Conservation (phyloP, 2,113 vertebrate genomes). For the Xiphophorus couchianus region DNA sequence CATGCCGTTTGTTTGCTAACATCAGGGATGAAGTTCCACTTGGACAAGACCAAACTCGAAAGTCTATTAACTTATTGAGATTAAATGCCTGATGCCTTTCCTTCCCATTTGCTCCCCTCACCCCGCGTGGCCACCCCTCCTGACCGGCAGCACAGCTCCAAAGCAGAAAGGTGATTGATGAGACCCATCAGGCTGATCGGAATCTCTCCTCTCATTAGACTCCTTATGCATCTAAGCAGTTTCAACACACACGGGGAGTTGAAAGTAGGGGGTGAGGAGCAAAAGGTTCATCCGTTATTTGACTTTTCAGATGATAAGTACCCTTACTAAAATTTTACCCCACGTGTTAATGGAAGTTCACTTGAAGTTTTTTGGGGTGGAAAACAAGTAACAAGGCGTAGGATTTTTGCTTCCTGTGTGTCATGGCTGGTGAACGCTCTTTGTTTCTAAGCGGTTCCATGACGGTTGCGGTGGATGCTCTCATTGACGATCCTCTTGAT, state of each 20-base stretch:
- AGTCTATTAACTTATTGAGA: constrained; percentile 84
- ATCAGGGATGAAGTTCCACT: constrained; percentile 64
- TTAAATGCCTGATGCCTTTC: constrained; percentile 79
- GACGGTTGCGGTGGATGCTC: constrained; percentile 58
- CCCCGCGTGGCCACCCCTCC: constrained; percentile 48
- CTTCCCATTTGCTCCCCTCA: constrained; percentile 32
- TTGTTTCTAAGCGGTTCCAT: constrained; percentile 22
- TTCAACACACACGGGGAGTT: constrained; percentile 45
- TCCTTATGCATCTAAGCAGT: constrained; percentile 65
- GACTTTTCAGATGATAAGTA: constrained; percentile 67
- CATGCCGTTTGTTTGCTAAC: constrained; percentile 70
- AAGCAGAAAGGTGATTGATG: constrained; percentile 81
- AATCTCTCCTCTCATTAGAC: constrained; percentile 82
- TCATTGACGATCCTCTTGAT: constrained; percentile 48
- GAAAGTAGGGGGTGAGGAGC: constrained; percentile 14
- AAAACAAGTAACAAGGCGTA: constrained; percentile 22
- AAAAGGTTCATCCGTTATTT: constrained; percentile 33
- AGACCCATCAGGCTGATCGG: constrained; percentile 78
- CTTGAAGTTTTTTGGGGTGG: constrained; percentile 40
- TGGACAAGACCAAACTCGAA: constrained; percentile 50
- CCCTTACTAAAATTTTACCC: constrained; percentile 67
- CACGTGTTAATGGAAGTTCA: constrained; percentile 67
- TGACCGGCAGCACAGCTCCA: constrained; percentile 72
- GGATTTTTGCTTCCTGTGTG: constrained; percentile 52
- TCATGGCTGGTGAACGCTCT: constrained; percentile 49